Evolutionary conservation across 2,113 vertebrate species (phyloP).

Genomic region (Mixornis gularis): DNA sequence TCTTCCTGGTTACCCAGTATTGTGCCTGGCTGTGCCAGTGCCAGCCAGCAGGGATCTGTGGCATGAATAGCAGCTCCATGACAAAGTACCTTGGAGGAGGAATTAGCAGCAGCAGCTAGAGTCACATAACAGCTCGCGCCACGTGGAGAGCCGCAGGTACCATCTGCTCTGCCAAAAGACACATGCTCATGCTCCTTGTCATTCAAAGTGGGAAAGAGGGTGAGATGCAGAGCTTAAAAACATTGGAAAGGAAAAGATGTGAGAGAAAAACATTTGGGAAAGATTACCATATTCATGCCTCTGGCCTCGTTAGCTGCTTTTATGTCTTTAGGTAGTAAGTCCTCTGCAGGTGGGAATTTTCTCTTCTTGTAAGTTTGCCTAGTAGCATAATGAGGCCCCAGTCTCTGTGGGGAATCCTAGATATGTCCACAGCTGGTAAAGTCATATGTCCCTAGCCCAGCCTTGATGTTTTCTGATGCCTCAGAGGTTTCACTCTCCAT

Average conservation of each 20-base stretch:
- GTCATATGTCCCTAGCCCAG: background rate
- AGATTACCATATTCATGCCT: background rate
- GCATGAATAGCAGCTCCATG: background rate
- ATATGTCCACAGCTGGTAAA: background rate
- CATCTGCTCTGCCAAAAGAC: constrained; percentile 15
- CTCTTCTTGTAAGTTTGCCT: background rate
- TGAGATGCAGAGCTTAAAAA: constrained; percentile 6
- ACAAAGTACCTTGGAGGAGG: background rate
- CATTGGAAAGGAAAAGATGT: background rate
- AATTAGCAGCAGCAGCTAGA: background rate
- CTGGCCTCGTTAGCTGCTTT: background rate
- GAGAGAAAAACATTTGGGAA: background rate
- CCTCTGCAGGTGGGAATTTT: background rate
- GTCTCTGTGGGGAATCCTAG: background rate
- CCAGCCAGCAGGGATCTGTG: background rate
- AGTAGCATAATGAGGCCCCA: background rate
- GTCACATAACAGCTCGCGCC: background rate
- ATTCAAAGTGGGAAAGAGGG: background rate
- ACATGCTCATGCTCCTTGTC: background rate
- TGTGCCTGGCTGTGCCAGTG: background rate
- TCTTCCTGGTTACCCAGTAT: background rate
- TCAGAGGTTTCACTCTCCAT: background rate
- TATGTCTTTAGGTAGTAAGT: background rate
- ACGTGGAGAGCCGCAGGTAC: background rate
- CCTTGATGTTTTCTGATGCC: background rate